Evolutionary conservation across 2,113 vertebrate genomes (phyloP), one percentile per base, ranked within the genome.

Genomic region (Phodopus roborovskii): DNA sequence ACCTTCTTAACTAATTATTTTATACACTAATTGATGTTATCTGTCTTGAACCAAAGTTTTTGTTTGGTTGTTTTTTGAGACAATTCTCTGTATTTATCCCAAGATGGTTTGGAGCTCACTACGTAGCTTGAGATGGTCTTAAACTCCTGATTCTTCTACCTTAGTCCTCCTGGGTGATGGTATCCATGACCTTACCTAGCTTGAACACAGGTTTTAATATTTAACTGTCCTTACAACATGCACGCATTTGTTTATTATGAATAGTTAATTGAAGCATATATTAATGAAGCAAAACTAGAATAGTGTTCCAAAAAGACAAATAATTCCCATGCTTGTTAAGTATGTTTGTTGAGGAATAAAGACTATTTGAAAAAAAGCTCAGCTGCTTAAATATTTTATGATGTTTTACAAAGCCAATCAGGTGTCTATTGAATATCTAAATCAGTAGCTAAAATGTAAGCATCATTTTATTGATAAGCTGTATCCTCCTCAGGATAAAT

Each of bases 1-100:
- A 56, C 78, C 81, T 64, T 92, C 36, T 89, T 75, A 53, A 50
- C 33, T 94, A 93, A 92, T 94, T 79, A 95, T 93, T 93, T 97
- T 89, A 86, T 56, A 82, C 6, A 85, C 91, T 92, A 84, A 74
- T 81, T 92, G 93, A 75, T 36, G 24, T 30, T 19, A 86, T 93
- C 60, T 68, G 33, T 90, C 71, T 66, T 66, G 82, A 66, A 66
- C 30, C 42, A 42, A 84, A 66, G 16, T 5, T 64, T 64, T 45
- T 85, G n/a, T 8, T 85, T 33, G 8, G 10, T 64, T 45, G 24
- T 15, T 64, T 84, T 83, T 68, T 68, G 64, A 53, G 33, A 53
- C 33, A 70, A 12, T 20, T 87, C 64, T 86, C 42, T 50, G 30
- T 50, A 36, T 53, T 1, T 13, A 68, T 45, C 33, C 30, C 42